Percentiles rank a stretch among this genome's conserved stretches.
Evolutionary conservation across 2,113 vertebrate species (phyloP).

Genomic region (Varanus komodoensis): DNA sequence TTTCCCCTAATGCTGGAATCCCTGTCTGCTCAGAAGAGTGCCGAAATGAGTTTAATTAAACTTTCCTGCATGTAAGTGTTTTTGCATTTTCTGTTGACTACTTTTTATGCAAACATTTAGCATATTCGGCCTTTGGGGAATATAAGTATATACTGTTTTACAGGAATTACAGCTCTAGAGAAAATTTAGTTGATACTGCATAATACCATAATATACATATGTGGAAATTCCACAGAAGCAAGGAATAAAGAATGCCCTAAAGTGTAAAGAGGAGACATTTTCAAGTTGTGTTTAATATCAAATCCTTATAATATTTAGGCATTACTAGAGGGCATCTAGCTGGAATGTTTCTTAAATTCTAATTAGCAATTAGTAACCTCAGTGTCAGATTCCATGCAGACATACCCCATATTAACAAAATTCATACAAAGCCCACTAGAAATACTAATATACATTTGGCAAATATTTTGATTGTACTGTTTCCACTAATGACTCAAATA

Average conservation of each 20-base stretch:
- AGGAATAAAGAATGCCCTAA: constrained; percentile 48
- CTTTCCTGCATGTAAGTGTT: neutral
- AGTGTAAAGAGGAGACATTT: constrained; percentile 50
- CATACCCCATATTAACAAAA: constrained; percentile 64
- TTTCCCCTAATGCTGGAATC: neutral
- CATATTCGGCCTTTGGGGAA: neutral
- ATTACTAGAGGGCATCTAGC: constrained; percentile 55
- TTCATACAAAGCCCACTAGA: constrained; percentile 57
- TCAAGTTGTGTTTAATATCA: constrained; percentile 62
- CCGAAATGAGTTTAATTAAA: neutral
- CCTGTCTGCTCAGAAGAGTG: neutral
- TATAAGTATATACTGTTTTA: neutral
- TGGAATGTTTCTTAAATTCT: constrained; percentile 52
- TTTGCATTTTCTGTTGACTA: neutral
- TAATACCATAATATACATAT: neutral
- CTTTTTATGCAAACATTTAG: neutral
- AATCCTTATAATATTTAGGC: constrained; percentile 59
- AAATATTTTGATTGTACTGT: constrained; percentile 70
- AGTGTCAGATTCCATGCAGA: constrained; percentile 50
- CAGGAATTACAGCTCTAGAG: neutral
- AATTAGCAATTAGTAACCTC: constrained; percentile 64
- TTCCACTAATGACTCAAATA: constrained; percentile 62
- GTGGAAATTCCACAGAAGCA: constrained; percentile 35
- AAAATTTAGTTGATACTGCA: neutral
- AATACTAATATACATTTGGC: constrained; percentile 60